These are phyloP conservation scores for Molossus alvarezi DNA, from an alignment of 2,797 vertebrate species.

Conservation along the genomic window DNA sequence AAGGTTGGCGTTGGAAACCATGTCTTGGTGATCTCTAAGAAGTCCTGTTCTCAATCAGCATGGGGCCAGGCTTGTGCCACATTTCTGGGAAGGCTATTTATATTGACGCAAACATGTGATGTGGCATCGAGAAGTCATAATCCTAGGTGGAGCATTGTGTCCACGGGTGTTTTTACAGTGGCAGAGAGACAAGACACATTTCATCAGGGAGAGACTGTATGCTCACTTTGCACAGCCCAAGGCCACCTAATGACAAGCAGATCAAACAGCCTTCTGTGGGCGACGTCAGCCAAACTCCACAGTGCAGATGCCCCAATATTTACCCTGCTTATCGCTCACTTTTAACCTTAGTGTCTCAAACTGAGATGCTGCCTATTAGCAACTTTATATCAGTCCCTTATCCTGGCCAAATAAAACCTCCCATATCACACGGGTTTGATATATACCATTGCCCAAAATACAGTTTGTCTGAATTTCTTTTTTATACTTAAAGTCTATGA, in stretches of 20 bases:
- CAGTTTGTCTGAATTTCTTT: neutral
- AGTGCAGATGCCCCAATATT: rapidly evolving
- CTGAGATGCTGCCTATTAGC: neutral
- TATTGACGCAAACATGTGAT: neutral
- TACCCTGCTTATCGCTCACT: no score
- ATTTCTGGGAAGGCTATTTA: neutral
- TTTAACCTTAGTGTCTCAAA: neutral
- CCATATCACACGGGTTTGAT: neutral
- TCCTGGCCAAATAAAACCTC: neutral
- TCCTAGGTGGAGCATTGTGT: neutral
- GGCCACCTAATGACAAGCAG: neutral
- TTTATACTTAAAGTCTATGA: neutral
- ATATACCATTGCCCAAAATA: neutral
- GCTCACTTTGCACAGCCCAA: neutral
- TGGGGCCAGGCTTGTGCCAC: neutral
- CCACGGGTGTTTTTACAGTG: neutral
- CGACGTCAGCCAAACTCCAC: neutral
- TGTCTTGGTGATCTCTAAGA: neutral
- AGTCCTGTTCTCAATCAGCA: neutral
- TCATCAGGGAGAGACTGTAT: neutral
- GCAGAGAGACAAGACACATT: neutral
- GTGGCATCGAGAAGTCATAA: neutral
- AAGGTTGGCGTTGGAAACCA: neutral
- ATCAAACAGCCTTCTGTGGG: neutral
- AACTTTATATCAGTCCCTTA: neutral